Evolutionary conservation across 2,113 vertebrate genomes (phyloP).

Genomic region (Seriola quinqueradiata): DNA sequence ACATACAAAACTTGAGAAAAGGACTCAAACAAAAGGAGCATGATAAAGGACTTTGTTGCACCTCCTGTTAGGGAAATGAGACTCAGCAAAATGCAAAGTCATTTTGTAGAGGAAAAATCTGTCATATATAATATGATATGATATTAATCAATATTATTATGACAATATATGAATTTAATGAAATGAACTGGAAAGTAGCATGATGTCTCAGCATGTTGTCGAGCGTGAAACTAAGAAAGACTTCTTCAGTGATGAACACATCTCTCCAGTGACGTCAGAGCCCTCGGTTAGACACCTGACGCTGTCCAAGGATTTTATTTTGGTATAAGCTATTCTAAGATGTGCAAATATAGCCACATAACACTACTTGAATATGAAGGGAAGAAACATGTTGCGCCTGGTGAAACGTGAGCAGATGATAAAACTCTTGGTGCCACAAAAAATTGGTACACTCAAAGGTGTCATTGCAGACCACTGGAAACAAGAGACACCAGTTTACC

Average conservation of each 20-base stretch:
- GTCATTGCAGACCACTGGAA: conserved; percentile 80
- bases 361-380: conserved; percentile 87
- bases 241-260: conserved; percentile 58
- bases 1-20: conserved; percentile 58
- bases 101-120: conserved; percentile 58
- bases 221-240: conserved; percentile 60
- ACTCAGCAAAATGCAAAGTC: conserved; percentile 48
- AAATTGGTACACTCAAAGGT: conserved; percentile 77
- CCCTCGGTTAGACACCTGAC: conserved; percentile 61
- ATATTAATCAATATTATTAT: conserved; percentile 66
- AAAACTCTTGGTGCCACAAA: conserved; percentile 78
- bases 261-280: conserved; percentile 62
- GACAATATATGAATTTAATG: conserved; percentile 64
- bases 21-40: conserved; percentile 74
- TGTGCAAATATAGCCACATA: conserved; percentile 79
- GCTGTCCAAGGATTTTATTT: conserved; percentile 79
- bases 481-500: conserved; percentile 80
- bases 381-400: conserved; percentile 72
- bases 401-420: conserved; percentile 71
- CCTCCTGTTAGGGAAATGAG: conserved; percentile 77
- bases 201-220: conserved; percentile 74
- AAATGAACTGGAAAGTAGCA: conserved; percentile 79
- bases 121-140: conserved; percentile 73
- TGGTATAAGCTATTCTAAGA: conserved; percentile 85
- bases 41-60: conserved; percentile 84